These are phyloP conservation scores for Eulemur rubriventer DNA, from an alignment of 2,797 vertebrate species.

Conservation along the genomic window DNA sequence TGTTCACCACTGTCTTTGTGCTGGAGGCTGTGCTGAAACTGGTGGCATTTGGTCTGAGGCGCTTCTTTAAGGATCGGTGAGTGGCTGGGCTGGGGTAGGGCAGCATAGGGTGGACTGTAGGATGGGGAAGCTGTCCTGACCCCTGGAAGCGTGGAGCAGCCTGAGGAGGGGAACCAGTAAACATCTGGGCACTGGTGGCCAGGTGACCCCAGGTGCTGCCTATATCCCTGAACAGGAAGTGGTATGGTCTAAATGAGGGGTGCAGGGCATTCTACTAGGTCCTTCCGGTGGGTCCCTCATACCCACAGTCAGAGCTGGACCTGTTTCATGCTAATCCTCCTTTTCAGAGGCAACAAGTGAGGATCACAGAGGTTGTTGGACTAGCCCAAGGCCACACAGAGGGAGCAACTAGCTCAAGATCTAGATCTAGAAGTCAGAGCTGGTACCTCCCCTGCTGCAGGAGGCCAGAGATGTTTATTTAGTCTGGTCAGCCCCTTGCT, in stretches of 20 bases:
- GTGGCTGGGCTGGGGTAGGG: neutral
- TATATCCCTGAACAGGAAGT: neutral
- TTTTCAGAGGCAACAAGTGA: neutral
- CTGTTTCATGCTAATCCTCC: neutral
- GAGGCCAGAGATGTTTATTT: neutral
- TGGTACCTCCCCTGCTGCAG: neutral
- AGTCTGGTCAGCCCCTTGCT: neutral
- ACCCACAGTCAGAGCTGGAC: neutral
- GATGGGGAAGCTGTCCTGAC: neutral
- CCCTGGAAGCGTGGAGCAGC: neutral
- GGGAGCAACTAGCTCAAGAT: neutral
- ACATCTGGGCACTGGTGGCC: neutral
- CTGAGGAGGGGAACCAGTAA: neutral
- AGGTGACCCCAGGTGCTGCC: neutral
- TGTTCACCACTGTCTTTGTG: slow-evolving; percentile 97
- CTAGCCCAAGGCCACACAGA: neutral
- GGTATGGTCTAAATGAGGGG: neutral
- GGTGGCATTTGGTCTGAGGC: slow-evolving; percentile 94
- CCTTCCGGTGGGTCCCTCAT: neutral
- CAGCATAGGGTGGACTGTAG: neutral
- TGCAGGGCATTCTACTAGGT: neutral
- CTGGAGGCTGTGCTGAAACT: slow-evolving; percentile 95
- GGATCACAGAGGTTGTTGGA: neutral
- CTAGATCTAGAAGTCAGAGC: neutral
- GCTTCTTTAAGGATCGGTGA: slow-evolving; percentile 98